phyloP scores from a whole-genome alignment of 1,140 invertebrate species.

The Heliothis subflexa region DNA sequence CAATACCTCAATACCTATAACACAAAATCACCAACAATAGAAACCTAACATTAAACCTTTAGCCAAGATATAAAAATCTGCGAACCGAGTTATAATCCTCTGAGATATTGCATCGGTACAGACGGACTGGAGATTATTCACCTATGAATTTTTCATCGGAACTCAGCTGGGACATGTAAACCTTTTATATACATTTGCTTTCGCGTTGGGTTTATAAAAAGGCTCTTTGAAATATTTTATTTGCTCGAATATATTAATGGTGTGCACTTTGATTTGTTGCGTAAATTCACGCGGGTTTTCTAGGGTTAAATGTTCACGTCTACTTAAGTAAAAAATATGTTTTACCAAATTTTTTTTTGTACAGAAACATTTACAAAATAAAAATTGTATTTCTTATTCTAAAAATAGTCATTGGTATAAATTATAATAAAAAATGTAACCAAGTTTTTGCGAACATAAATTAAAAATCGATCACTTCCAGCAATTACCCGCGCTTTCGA shows the following conservation, averaged over 20 bases:
- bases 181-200: slow-evolving; percentile 52
- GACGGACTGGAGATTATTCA: slow-evolving; percentile 50
- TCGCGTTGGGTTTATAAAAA: slow-evolving; percentile 36
- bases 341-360: too few species aligned
- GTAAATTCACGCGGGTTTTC: background rate
- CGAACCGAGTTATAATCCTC: slow-evolving; percentile 18
- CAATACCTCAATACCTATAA: background rate
- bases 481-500: too few species aligned
- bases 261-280: slow-evolving; percentile 15
- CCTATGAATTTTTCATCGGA: slow-evolving; percentile 53
- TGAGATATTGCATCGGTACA: slow-evolving; percentile 21
- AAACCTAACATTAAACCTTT: slow-evolving; percentile 26
- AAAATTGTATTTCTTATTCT: too few species aligned
- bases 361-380: too few species aligned
- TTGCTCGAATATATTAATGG: slow-evolving; percentile 16
- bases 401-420: too few species aligned
- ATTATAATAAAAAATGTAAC: too few species aligned
- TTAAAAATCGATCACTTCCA: too few species aligned
- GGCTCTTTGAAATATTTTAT: slow-evolving; percentile 28
- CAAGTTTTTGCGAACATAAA: too few species aligned
- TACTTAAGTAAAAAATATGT: background rate
- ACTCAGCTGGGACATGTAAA: slow-evolving; percentile 47
- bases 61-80: slow-evolving; percentile 29
- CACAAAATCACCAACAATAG: slow-evolving; percentile 18
- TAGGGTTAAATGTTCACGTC: background rate